Base-by-base conservation (phyloP, 2,888 invertebrate genomes). In the Pasiphila rectangulata region DNA sequence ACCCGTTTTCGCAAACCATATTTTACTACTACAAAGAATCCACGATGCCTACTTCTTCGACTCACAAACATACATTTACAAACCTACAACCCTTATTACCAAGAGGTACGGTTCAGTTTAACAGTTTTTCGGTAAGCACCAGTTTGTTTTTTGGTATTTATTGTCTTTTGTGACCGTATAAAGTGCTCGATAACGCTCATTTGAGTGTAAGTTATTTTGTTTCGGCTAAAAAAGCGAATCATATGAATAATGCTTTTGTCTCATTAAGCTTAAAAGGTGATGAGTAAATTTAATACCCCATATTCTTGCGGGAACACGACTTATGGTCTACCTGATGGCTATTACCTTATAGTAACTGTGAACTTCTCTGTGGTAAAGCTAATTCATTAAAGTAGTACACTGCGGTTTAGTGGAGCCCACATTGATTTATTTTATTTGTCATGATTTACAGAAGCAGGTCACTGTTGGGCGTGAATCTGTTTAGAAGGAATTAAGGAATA, bases 171-270 rank as follows among this genome's bases (percentile, higher is more conserved):
- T 76, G 71, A 64, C 77, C 78, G 66, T 77, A 79, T 68, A 67
- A 70, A 77, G 79, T 69, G 75, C 64, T 59, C 77, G 77, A 73
- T 75, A 79, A 81, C 77, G 72, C 74, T 76, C 78, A 79, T 74
- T 78, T 72, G 49, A 67, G 75, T 70, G 75, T 79, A 76, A 82
- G 76, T 83, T 82, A 83, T 82, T 75, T 78, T 72, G 77, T 77
- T 67, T 69, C 51, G 67, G 66, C 62, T 71, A 73, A 77, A 73
- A 76, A 75, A 55, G 42, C 10, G 69, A 60, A 66, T 67, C 67
- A 69, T 74, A 79, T 75, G 76, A 80, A 76, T 79, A 75, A 77
- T 74, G 71, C 74, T 67, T 83, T 80, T 82, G 79, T 83, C 83
- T 84, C 83, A 83, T 84, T 84, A 83, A 76, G 75, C 83, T 50